A percentile compares a stretch with the other conserved stretches of the same genome.
phyloP scores from a whole-genome alignment of 2,888 invertebrate genomes.

The Drosophila demipolita region DNA sequence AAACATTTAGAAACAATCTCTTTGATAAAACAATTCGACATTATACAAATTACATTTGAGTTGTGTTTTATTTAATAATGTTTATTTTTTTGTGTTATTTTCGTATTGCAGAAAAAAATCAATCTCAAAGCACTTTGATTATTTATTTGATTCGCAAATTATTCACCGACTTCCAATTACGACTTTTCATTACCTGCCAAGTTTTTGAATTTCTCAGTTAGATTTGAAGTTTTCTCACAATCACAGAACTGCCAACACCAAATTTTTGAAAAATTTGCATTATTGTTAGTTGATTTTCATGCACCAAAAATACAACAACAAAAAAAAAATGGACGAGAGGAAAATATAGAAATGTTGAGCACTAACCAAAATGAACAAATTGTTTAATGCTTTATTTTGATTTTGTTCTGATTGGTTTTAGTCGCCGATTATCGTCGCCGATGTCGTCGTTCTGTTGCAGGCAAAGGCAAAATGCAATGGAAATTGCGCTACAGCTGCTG shows the following conservation, averaged over 20 bases:
- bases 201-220: conserved; percentile 3
- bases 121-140: not conserved
- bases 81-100: not conserved
- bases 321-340: not conserved
- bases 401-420: conserved; percentile 39
- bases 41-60: not conserved
- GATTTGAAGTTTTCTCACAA: conserved; percentile 11
- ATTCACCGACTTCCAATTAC: not conserved
- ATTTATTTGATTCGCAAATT: not conserved
- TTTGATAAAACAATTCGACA: not conserved
- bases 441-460: conserved; percentile 14
- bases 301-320: conserved; percentile 32
- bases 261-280: conserved; percentile 2
- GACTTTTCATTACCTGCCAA: conserved; percentile 5
- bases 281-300: conserved; percentile 9
- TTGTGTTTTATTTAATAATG: not conserved
- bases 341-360: conserved; percentile 5
- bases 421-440: conserved; percentile 22
- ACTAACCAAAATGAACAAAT: conserved; percentile 31
- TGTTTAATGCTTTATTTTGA: conserved; percentile 25
- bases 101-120: not conserved
- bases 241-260: conserved; percentile 4
- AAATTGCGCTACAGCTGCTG: conserved; percentile 43
- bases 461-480: conserved; percentile 24
- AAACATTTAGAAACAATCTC: not conserved